Conservation (phyloP, 2,113 vertebrate species). For the Aptenodytes forsteri region DNA sequence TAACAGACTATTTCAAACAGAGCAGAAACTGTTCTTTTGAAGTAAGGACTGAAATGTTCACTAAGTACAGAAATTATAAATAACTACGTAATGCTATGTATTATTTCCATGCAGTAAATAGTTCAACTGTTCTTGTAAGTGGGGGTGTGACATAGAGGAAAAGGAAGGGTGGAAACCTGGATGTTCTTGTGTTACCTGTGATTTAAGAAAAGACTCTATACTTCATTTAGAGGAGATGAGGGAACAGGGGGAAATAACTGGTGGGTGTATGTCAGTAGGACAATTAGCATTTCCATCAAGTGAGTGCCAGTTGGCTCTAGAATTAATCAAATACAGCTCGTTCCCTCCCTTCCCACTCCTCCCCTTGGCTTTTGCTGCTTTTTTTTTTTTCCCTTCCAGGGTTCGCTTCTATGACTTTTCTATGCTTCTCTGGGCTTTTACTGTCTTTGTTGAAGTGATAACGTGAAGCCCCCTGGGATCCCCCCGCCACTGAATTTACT, state of each 20-base stretch:
- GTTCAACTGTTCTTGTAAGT: not conserved
- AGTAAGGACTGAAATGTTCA: not conserved
- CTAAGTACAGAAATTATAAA: not conserved
- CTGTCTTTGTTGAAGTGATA: not conserved
- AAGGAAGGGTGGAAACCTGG: slow-evolving; percentile 28
- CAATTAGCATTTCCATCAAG: slow-evolving; percentile 40
- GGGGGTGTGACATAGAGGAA: not conserved
- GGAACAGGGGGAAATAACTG: not conserved
- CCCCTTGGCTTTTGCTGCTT: not conserved
- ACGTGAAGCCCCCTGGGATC: rapidly evolving
- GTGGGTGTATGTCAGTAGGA: slow-evolving; percentile 16
- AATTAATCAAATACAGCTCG: not conserved
- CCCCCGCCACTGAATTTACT: not conserved
- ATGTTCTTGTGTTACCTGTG: slow-evolving; percentile 19
- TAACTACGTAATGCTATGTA: not conserved
- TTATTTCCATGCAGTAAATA: not conserved
- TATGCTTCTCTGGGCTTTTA: not conserved
- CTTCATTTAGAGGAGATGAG: not conserved
- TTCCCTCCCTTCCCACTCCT: slow-evolving; percentile 34
- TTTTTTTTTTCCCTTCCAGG: not conserved
- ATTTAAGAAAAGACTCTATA: not conserved
- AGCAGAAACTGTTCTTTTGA: not conserved
- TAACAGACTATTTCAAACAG: not conserved
- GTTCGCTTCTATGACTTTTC: not conserved
- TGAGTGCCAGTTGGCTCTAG: slow-evolving; percentile 21